These are phyloP conservation scores for Regulus satrapa DNA, from an alignment of 2,113 vertebrate species.

Conservation along the genomic window DNA sequence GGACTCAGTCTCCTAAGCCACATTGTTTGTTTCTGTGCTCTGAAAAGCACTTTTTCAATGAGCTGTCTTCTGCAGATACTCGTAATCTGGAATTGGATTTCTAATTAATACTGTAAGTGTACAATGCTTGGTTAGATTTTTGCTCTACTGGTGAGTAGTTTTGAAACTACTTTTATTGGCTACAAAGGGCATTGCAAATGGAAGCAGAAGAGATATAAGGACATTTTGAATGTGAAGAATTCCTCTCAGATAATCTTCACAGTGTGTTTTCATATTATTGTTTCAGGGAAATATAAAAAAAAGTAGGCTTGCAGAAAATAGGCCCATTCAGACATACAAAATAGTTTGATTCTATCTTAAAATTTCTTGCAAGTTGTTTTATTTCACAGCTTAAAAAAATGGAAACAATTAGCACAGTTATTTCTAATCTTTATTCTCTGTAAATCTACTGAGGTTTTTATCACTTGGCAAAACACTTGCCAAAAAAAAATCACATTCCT, in stretches of 20 bases:
- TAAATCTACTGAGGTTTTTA: background rate
- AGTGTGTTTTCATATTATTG: background rate
- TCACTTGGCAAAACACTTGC: background rate
- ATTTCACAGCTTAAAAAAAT: background rate
- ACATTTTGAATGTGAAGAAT: background rate
- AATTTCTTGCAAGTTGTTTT: background rate
- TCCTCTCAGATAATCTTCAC: background rate
- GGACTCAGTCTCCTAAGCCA: background rate
- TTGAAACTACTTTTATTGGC: background rate
- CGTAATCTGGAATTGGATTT: background rate
- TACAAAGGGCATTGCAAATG: background rate
- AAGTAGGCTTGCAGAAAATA: background rate
- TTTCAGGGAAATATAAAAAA: background rate
- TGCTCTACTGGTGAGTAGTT: background rate
- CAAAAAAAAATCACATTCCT: background rate
- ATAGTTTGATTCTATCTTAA: background rate
- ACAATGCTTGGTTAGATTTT: background rate
- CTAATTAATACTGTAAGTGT: background rate
- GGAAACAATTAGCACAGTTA: background rate
- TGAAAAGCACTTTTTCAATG: background rate
- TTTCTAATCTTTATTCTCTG: background rate
- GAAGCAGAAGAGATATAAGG: background rate
- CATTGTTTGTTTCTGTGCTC: background rate
- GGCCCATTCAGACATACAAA: accelerated
- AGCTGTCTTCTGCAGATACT: background rate